Base-by-base conservation (phyloP, 2,797 vertebrate genomes). In the Discoglossus pictus region DNA sequence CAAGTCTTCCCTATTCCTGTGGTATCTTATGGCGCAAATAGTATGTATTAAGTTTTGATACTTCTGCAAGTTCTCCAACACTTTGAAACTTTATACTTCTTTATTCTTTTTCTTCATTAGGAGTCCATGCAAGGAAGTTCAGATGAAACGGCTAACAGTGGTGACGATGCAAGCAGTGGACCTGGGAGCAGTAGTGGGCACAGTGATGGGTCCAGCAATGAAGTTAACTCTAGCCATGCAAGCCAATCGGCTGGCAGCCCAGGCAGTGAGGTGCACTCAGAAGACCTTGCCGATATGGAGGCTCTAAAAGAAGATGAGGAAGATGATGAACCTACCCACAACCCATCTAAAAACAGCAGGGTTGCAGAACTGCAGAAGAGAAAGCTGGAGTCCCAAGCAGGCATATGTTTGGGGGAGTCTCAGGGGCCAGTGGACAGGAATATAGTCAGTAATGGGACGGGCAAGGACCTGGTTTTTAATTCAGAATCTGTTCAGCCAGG, bases 121-220 rank as follows among this genome's bases (percentile, higher is more conserved):
- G 97, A 99, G 82, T 99, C 97, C 24, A 94, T 99, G 93, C 97
- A 98, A 82, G 97, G 96, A 78, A 98, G 96, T 84, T 99, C 97
- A 0, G 97, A 99, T 6, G 97, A 99, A 83, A 98, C 97, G 13
- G 96, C 94, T 12, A 99, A 99, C 84, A 99, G 97, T 8, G 95
- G 92, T n/a, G 97, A 99, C 82, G 97, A 98, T 64, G 94, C 94
- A 80, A 98, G 95, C 83, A 98, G 95, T 2, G 94, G 94, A 6
- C 94, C 95, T 9, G 96, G 93, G 20, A 98, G 96, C 80, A 98
- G 93, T 83, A 98, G 96, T 24, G 95, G 96, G 0, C 95, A 88
- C 75, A 98, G 96, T 17, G 96, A 98, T 24, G 95, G 93, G 15
- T 97, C 96, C 75, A 99, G 95, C 79, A 97, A 98, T 4, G 96